These are phyloP conservation scores for Neolamprologus modestus DNA, from an alignment of 2,113 vertebrate species.

Conservation along the genomic window DNA sequence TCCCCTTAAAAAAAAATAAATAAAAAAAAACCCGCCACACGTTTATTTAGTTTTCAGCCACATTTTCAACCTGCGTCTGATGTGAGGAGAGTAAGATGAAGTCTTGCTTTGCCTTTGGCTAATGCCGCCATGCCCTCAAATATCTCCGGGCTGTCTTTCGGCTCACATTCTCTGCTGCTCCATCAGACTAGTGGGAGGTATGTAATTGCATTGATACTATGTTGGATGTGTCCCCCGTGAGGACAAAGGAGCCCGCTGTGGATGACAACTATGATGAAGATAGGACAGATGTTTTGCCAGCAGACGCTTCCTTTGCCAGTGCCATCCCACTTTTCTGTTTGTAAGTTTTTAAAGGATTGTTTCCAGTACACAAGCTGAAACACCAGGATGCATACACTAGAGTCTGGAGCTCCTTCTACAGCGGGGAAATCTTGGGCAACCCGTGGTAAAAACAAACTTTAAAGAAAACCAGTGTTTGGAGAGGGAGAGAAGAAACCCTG, in stretches of 20 bases:
- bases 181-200: background rate
- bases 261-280: background rate
- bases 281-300: slow-evolving; percentile 7
- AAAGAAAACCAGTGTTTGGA: background rate
- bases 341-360: background rate
- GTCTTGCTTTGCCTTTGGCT: background rate
- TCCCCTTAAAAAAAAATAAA: background rate
- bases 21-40: rapidly evolving
- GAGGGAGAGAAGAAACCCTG: background rate
- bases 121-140: background rate
- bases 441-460: background rate
- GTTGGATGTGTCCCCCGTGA: background rate
- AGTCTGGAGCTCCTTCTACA: background rate
- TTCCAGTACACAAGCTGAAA: background rate
- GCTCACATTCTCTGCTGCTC: background rate
- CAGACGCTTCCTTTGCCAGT: background rate
- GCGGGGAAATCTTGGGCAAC: background rate
- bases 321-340: background rate
- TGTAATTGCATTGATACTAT: background rate
- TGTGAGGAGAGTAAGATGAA: background rate
- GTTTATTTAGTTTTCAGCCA: background rate
- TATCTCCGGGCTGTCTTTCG: background rate
- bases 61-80: background rate
- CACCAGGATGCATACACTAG: background rate
- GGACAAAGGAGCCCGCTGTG: background rate